Base-by-base conservation (phyloP, 2,888 invertebrate species). In the Ligdia adustata region DNA sequence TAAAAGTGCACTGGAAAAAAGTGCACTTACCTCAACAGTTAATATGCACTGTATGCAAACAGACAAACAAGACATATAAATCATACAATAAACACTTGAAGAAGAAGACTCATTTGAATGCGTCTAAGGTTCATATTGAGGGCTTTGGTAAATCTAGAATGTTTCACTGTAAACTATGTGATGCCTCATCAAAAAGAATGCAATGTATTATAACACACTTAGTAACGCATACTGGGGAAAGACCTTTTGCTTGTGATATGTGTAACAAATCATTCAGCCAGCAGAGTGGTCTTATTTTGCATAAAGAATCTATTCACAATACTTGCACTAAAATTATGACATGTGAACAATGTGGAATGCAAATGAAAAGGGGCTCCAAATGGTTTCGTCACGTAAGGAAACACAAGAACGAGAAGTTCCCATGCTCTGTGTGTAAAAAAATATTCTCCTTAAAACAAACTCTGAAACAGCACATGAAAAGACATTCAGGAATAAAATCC, bases 341-440 rank as follows among this genome's bases (percentile, higher is more conserved):
- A 1, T 88, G 88, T 44, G 75, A 82, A 3, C 69, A 66, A 11
- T 88, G 88, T 31, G 88, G 88, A 0, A 84, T 83, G 60, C 51
- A 61, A 28, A 42, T 86, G 0, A 69, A 64, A 49, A 83, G 86
- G 0, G 72, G 84, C 0, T 55, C 50, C 4, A 66, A 56, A 45
- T 65, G 75, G 0, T n/a, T 2, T 7, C 4, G 22, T 6, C 22
- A 22, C 7, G 2, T 22, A n/a, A 6, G 3, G n/a, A 22, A 2
- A 7, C 22, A 22, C 22, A 22, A n/a, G n/a, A 22, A 4, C n/a
- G 6, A 22, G 22, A 22, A 22, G 22, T 7, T 22, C n/a, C 22
- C 4, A 22, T 22, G 22, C 7, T 6, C 13, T 7, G 22, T 22
- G 6, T 22, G 22, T 22, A 22, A 22, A 6, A 22, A 22, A 22